Percentiles rank a stretch among this genome's conserved stretches.
These are phyloP conservation scores for Nematostella vectensis DNA, from an alignment of 92 coral and sea anemone species.

Conservation along the genomic window DNA sequence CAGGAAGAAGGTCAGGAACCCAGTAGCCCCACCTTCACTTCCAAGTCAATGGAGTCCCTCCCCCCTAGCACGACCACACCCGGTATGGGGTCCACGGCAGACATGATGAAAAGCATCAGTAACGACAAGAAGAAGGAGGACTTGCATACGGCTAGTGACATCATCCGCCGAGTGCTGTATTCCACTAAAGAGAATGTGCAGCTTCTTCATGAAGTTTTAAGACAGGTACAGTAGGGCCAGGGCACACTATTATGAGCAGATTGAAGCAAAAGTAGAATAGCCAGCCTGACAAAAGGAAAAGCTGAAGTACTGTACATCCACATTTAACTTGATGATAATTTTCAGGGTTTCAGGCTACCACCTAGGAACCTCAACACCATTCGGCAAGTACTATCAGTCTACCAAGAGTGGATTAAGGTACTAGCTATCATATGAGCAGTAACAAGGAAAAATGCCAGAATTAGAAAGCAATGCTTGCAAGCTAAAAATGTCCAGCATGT, in stretches of 20 bases:
- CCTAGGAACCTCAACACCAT: constrained; percentile 73
- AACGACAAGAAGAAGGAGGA: constrained; percentile 54
- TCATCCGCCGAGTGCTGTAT: constrained; percentile 76
- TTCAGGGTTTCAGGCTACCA: constrained; percentile 79
- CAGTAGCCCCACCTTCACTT: constrained; percentile 34
- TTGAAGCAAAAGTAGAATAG: too few species aligned
- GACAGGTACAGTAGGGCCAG: too few species aligned
- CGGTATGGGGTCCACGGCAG: constrained; percentile 36
- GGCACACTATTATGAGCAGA: neutral
- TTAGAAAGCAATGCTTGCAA: too few species aligned
- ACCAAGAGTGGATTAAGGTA: constrained; percentile 92
- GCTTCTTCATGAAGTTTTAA: constrained; percentile 84
- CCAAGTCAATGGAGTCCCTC: constrained; percentile 62
- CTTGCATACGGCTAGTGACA: constrained; percentile 76
- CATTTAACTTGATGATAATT: too few species aligned
- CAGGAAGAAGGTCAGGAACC: constrained; percentile 33
- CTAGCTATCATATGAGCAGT: neutral
- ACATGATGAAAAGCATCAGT: constrained; percentile 26
- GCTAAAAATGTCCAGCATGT: too few species aligned
- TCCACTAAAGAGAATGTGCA: constrained; percentile 89
- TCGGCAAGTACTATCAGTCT: constrained; percentile 76
- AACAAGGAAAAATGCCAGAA: neutral
- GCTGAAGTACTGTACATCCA: too few species aligned
- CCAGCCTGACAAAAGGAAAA: too few species aligned
- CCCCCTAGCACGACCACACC: constrained; percentile 43